These are phyloP conservation scores for Calosoma granatense DNA, from an alignment of 1,140 invertebrate species.

Conservation along the genomic window DNA sequence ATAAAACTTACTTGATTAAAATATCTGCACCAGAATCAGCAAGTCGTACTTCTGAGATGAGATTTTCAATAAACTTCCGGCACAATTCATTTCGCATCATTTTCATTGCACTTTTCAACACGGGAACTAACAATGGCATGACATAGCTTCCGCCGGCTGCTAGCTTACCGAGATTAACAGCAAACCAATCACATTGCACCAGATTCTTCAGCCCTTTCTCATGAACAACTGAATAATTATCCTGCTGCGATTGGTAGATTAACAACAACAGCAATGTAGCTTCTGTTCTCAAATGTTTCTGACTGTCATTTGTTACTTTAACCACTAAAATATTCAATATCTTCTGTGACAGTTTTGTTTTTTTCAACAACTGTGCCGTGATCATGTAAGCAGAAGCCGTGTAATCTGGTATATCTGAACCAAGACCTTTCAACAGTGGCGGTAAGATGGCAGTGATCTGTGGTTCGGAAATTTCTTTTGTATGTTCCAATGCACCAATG, in stretches of 20 bases:
- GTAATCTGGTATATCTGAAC: slow-evolving; percentile 56
- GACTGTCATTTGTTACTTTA: slow-evolving; percentile 44
- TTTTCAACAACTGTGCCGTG: slow-evolving; percentile 53
- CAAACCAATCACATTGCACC: slow-evolving; percentile 38
- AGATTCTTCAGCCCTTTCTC: slow-evolving; percentile 40
- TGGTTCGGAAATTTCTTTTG: slow-evolving; percentile 47
- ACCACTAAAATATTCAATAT: slow-evolving; percentile 50
- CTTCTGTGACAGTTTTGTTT: slow-evolving; percentile 47
- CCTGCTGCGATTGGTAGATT: slow-evolving; percentile 48
- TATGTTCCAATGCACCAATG: slow-evolving; percentile 53
- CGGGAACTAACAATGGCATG: slow-evolving; percentile 40
- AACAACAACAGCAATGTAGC: slow-evolving; percentile 45
- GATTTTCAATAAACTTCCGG: slow-evolving; percentile 36
- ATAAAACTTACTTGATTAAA: slow-evolving; percentile 30
- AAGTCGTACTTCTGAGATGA: slow-evolving; percentile 44
- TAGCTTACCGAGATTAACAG: slow-evolving; percentile 39
- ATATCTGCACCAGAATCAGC: slow-evolving; percentile 32
- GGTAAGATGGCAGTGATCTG: slow-evolving; percentile 61
- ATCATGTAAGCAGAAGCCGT: slow-evolving; percentile 65
- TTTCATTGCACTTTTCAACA: slow-evolving; percentile 38
- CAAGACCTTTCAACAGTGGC: slow-evolving; percentile 55
- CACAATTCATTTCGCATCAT: slow-evolving; percentile 31
- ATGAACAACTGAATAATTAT: slow-evolving; percentile 37
- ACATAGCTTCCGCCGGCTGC: slow-evolving; percentile 39
- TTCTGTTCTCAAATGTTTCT: slow-evolving; percentile 42